Conservation (phyloP, 2,113 vertebrate genomes). For the Naja naja region DNA sequence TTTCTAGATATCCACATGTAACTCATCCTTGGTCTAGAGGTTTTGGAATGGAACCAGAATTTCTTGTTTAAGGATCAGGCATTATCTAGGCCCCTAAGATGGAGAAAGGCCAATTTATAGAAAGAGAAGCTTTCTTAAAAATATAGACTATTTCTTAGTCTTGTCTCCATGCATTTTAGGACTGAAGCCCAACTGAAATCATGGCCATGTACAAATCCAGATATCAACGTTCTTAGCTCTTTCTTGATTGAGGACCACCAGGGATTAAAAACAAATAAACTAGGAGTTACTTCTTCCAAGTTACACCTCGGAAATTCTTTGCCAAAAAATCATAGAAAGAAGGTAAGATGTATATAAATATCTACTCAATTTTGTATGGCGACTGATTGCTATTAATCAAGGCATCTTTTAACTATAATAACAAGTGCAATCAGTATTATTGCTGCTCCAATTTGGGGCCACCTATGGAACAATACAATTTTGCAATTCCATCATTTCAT, state of each 20-base stretch:
- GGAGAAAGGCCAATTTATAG: too few species aligned
- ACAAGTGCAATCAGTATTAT: background rate
- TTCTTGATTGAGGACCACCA: background rate
- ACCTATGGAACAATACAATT: background rate
- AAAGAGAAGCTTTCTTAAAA: too few species aligned
- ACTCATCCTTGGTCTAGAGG: too few species aligned
- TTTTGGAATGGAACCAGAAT: too few species aligned
- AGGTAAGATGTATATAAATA: background rate
- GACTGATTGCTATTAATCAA: constrained; percentile 31
- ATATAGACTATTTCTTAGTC: too few species aligned
- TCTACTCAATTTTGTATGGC: background rate
- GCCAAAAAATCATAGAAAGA: background rate
- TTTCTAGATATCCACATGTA: too few species aligned
- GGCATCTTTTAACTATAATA: background rate
- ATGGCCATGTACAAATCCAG: background rate
- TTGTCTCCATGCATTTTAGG: background rate
- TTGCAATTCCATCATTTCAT: background rate
- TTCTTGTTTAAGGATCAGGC: too few species aligned
- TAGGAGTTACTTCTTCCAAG: background rate
- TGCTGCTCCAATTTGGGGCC: background rate
- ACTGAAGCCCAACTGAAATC: background rate
- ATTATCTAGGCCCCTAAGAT: too few species aligned
- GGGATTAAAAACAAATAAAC: background rate
- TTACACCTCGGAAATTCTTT: background rate
- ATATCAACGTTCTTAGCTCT: background rate